Base-by-base conservation (phyloP, 2,797 vertebrate species). In the Diceros bicornis region DNA sequence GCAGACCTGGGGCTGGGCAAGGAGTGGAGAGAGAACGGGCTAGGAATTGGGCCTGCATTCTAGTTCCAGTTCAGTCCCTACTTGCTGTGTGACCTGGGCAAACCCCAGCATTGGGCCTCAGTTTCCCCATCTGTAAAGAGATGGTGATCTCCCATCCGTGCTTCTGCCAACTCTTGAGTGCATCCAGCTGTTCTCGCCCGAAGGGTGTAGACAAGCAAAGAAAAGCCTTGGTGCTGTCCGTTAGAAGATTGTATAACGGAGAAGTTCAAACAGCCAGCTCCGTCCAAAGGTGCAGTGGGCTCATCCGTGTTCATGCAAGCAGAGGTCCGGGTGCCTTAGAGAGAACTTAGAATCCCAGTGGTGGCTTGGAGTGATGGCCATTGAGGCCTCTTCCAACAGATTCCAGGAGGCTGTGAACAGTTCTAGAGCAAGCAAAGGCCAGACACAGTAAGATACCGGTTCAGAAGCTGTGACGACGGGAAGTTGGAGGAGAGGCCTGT, bases 361-460 rank as follows among this genome's bases (percentile, higher is more conserved):
- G 69, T 44, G 79, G 59, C 91, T 68, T 59, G 16, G 61, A 32
- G 21, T 34, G 21, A 11, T 2, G 17, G 6, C 52, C 3, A 0
- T 2, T 4, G 11, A 62, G 68, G 37, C 41, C 47, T 75, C 74
- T 55, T 81, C 72, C 72, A 41, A 23, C 16, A 32, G 64, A 55
- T 20, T 79, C 23, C 16, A 34, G 84, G 25, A 55, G 47, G 29
- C 87, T 23, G 2, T 1, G 21, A 18, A 25, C 17, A 25, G 52
- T 82, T 57, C 74, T n/a, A 55, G 52, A 68, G 29, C 50, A 47
- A 68, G 18, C 0, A 1, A 27, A 52, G 12, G 25, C 37, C 25
- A 8, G 61, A 13, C 0, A 2, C 34, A 27, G n/a, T 12, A 66
- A n/a, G 71, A 71, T 7, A 20, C 55, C 0, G 0, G 1, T 41